Evolutionary conservation across 2,888 invertebrate species (phyloP).

Genomic region (Drosophila prolongata): DNA sequence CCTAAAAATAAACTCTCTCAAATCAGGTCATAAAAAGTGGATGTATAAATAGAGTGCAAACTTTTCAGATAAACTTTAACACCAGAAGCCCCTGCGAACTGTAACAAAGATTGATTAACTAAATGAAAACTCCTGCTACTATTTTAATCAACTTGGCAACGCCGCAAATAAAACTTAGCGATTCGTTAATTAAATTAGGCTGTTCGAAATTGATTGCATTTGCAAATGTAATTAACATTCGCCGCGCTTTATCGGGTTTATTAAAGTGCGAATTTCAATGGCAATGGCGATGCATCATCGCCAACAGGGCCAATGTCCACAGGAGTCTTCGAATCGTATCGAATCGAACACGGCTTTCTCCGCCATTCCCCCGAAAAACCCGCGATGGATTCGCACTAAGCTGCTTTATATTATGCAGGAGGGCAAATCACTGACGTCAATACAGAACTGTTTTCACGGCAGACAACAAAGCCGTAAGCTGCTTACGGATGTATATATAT

Average conservation of each 20-base stretch:
- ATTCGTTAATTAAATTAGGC: constrained; percentile 71
- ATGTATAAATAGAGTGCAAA: constrained; percentile 12
- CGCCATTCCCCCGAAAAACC: constrained; percentile 5
- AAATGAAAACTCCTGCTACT: constrained; percentile 20
- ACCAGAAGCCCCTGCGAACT: not conserved
- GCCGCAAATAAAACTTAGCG: constrained; percentile 36
- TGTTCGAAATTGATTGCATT: constrained; percentile 59
- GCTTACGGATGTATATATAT: constrained; percentile 50
- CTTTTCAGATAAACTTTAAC: constrained; percentile 4
- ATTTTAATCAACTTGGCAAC: constrained; percentile 19
- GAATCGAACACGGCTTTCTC: constrained; percentile 47
- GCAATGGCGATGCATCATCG: constrained; percentile 51
- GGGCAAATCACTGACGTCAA: constrained; percentile 59
- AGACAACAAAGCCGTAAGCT: constrained; percentile 60
- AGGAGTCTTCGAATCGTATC: constrained; percentile 4
- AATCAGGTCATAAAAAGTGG: constrained; percentile 2
- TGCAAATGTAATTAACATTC: constrained; percentile 62
- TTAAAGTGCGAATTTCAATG: constrained; percentile 63
- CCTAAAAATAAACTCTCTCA: constrained; percentile 2
- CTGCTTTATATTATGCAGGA: constrained; percentile 56
- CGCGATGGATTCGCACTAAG: constrained; percentile 38
- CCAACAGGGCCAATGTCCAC: constrained; percentile 42
- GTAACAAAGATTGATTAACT: constrained; percentile 16
- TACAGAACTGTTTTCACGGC: constrained; percentile 33
- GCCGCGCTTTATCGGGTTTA: constrained; percentile 35